These are phyloP conservation scores for Heliconius hermathena DNA, from an alignment of 1,140 invertebrate genomes.

Conservation along the genomic window DNA sequence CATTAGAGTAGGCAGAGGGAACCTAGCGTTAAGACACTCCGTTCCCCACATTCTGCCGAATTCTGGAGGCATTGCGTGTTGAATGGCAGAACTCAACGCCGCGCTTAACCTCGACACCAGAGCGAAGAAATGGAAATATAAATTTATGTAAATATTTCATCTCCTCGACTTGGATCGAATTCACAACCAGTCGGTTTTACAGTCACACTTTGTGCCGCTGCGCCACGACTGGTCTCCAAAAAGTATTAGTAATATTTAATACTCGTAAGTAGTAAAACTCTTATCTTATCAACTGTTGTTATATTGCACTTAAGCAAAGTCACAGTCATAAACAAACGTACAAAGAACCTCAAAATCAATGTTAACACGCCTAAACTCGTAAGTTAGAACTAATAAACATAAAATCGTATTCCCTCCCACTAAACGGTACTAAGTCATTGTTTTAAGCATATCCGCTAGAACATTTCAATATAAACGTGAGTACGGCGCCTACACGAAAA, in stretches of 20 bases:
- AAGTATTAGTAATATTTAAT: background rate
- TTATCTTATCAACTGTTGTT: background rate
- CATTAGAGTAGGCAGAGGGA: no score
- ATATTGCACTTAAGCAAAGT: background rate
- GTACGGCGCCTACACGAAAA: constrained; percentile 62
- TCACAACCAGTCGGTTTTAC: no score
- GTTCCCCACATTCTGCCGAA: no score
- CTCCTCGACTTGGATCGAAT: no score
- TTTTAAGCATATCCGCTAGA: constrained; percentile 58
- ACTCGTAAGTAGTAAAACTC: background rate
- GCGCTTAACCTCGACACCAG: no score
- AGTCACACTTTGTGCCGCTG: no score
- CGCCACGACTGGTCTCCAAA: no score
- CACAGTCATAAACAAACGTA: background rate
- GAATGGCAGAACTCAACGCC: no score
- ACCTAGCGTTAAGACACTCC: no score
- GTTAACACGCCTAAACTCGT: constrained; percentile 24
- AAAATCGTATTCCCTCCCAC: constrained; percentile 59
- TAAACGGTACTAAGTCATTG: constrained; percentile 64
- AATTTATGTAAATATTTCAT: no score
- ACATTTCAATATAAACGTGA: constrained; percentile 70
- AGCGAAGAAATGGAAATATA: no score
- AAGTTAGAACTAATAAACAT: constrained; percentile 41
- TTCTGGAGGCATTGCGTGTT: no score
- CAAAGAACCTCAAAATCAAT: background rate